phyloP scores from a whole-genome alignment of 2,888 invertebrate genomes.

The Acronicta psi region DNA sequence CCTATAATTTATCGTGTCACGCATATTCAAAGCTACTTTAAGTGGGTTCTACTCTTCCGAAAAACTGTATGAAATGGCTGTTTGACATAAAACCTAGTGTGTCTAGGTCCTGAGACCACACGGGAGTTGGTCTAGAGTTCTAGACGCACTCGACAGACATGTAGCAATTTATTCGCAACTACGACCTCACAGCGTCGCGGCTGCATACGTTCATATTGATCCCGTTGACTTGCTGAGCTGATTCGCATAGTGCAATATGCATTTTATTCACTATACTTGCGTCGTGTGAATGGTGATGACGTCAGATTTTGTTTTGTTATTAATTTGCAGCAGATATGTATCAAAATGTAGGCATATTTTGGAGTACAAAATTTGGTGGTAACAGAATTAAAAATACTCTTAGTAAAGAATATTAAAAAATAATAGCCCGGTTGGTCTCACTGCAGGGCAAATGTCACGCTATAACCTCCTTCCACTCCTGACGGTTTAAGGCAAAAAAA shows the following conservation, averaged over 20 bases:
- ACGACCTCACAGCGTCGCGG: constrained; percentile 54
- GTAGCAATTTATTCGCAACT: constrained; percentile 61
- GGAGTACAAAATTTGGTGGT: too few relatives aligned
- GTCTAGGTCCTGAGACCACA: constrained; percentile 48
- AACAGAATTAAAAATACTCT: too few relatives aligned
- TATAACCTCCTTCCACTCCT: too few relatives aligned
- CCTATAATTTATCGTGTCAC: too few relatives aligned
- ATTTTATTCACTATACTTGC: constrained; percentile 30
- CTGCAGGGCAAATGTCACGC: too few relatives aligned
- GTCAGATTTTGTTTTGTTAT: neutral
- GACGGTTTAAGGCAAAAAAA: too few relatives aligned
- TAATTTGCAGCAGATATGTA: neutral
- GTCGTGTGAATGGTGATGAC: constrained; percentile 18
- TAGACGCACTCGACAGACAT: constrained; percentile 49
- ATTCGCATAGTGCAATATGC: constrained; percentile 30
- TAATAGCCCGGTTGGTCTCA: too few relatives aligned
- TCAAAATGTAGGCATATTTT: too few relatives aligned
- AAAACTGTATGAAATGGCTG: too few relatives aligned
- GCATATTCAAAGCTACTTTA: too few relatives aligned
- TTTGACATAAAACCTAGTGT: constrained; percentile 14
- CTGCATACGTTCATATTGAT: constrained; percentile 62
- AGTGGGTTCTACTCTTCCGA: too few relatives aligned
- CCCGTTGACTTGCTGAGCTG: constrained; percentile 46
- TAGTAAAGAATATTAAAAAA: too few relatives aligned
- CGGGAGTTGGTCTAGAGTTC: constrained; percentile 49